Evolutionary conservation across 2,113 vertebrate genomes (phyloP), one percentile per base, ranked within the genome.

Genomic region (Neolamprologus tretocephalus): DNA sequence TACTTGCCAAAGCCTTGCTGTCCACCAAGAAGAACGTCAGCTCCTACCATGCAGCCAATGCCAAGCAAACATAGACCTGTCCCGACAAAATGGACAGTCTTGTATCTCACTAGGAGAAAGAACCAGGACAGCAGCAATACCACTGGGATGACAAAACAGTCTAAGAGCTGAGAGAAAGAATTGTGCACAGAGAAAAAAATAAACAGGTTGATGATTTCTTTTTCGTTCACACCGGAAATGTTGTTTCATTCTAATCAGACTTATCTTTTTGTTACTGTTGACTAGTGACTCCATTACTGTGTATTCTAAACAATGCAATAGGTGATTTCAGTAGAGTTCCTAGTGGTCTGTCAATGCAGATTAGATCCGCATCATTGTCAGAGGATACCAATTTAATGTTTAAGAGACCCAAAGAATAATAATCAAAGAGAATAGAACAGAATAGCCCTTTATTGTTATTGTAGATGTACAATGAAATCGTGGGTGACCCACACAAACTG

Each of bases 101-200:
- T 98, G 95, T 99, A 99, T 96, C 98, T 97, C 87, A 99, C 97
- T 95, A 98, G 94, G 81, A 99, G 95, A 94, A 98, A 99, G 95
- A 98, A 99, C 98, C 98, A 99, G 92, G 98, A 99, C 19, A 99
- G 97, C 86, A 99, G 96, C 93, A 99, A 96, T 90, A 98, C 98
- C 78, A 99, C 98, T 0, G 98, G 98, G 95, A 99, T 97, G 87
- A 98, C 97, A 87, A 99, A 98, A 88, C 98, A 98, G 95, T 99
- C 98, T 92, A 99, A 95, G 86, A 99, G 96, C 98, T 99, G 90
- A 83, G 10, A 79, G 42, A 66, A 63, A 35, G 21, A 13, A 49
- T 5, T 1, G 5, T 83, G 16, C 23, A 82, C 47, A 81, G 37
- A 88, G 6, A 82, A 45, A 82, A 26, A 21, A 23, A 80, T 3